Conservation (phyloP, 2,797 vertebrate genomes). For the Aphelocoma californica region DNA sequence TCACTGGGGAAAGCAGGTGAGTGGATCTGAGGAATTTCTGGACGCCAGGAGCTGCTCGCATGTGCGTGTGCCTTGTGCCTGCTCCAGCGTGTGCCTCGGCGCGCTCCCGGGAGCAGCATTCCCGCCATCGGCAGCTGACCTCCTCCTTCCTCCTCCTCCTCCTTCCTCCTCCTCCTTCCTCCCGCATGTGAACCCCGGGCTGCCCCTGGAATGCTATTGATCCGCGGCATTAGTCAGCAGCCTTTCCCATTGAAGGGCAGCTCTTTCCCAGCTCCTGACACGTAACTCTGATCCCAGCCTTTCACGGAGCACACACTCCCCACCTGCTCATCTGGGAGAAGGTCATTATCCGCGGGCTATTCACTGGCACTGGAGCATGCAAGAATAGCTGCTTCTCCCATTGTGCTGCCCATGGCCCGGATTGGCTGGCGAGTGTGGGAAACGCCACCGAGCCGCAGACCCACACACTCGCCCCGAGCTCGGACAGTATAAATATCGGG, state of each 20-base stretch:
- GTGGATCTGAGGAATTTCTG: background rate
- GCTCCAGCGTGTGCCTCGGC: background rate
- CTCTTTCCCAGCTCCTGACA: conserved; percentile 69
- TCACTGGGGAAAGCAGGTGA: background rate
- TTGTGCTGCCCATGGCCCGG: conserved; percentile 62
- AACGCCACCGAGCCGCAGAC: conserved; percentile 72
- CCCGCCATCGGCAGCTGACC: conserved; percentile 15
- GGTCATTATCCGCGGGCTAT: conserved; percentile 70
- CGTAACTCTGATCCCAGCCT: conserved; percentile 23
- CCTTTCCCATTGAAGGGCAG: conserved; percentile 27
- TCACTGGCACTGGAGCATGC: conserved; percentile 77
- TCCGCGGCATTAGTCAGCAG: conserved; percentile 48
- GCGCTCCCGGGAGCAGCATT: background rate
- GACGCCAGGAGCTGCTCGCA: background rate
- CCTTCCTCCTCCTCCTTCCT: background rate
- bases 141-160: background rate
- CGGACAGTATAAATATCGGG: conserved; percentile 75
- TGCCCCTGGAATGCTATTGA: conserved; percentile 68
- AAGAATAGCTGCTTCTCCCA: conserved; percentile 74
- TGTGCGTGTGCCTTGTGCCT: background rate
- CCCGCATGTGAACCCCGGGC: conserved; percentile 37
- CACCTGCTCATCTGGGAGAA: conserved; percentile 74
- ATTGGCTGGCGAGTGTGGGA: conserved; percentile 85
- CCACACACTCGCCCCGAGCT: conserved; percentile 34
- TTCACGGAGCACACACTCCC: conserved; percentile 47